These are phyloP conservation scores for Paratilapia polleni DNA, from an alignment of 2,113 vertebrate genomes.

Conservation along the genomic window DNA sequence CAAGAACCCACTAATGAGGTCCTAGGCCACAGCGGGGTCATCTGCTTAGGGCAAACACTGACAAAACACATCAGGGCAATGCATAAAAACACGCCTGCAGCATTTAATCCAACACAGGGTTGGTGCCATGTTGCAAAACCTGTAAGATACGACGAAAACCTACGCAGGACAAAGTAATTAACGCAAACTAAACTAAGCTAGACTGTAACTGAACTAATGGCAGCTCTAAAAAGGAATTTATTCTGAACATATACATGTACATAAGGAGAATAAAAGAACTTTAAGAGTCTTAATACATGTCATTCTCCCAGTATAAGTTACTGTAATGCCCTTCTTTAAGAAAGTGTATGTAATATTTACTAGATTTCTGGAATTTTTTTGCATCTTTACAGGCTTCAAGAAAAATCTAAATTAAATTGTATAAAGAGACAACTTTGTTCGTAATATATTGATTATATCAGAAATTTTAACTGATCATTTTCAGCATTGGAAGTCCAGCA, in stretches of 20 bases:
- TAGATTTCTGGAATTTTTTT: neutral
- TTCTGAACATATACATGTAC: neutral
- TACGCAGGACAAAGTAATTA: neutral
- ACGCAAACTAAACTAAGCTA: neutral
- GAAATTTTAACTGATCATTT: neutral
- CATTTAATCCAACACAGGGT: neutral
- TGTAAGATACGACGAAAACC: neutral
- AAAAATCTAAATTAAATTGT: neutral
- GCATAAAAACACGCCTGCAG: conserved; percentile 28
- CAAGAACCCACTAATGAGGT: conserved; percentile 50
- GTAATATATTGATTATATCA: neutral
- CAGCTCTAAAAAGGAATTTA: neutral
- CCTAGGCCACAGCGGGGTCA: conserved; percentile 50
- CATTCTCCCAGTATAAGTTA: neutral
- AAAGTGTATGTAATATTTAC: neutral
- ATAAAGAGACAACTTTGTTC: neutral
- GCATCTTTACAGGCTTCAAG: neutral
- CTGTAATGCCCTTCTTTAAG: neutral
- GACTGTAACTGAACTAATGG: neutral
- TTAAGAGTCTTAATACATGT: neutral
- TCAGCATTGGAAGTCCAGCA: neutral
- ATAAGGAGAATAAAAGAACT: neutral
- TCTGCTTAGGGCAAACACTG: conserved; percentile 24
- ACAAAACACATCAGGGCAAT: conserved; percentile 12
- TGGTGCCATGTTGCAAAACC: conserved; percentile 9